phyloP scores from a whole-genome alignment of 1,140 invertebrate genomes.

The Plutomurus gul region DNA sequence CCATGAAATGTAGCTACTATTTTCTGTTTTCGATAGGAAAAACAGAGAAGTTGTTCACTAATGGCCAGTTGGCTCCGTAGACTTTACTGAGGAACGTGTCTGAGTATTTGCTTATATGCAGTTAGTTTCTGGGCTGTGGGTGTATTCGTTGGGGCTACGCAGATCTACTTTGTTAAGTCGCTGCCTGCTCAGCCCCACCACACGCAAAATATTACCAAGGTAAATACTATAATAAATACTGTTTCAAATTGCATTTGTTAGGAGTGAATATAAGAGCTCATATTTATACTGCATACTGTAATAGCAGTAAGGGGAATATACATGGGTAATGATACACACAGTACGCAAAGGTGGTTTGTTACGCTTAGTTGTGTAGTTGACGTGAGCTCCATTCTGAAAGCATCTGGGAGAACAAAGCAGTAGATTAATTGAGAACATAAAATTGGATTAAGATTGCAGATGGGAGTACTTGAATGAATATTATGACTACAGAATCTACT shows the following conservation, averaged over 20 bases:
- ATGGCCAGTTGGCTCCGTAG: too few species aligned
- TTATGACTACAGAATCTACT: slow-evolving; percentile 21
- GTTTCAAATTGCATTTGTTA: slow-evolving; percentile 1
- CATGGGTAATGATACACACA: background rate
- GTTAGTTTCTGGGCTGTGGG: too few species aligned
- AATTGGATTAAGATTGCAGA: slow-evolving; percentile 34
- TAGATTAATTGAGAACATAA: slow-evolving; percentile 35
- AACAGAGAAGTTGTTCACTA: too few species aligned
- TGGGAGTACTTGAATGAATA: slow-evolving; percentile 29
- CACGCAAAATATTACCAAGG: background rate
- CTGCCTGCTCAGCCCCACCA: background rate
- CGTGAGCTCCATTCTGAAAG: background rate
- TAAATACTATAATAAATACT: background rate
- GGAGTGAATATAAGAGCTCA: too few species aligned
- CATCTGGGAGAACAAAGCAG: slow-evolving; percentile 11
- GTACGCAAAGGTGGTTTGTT: background rate
- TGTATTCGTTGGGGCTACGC: too few species aligned
- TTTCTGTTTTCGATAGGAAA: too few species aligned
- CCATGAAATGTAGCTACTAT: too few species aligned
- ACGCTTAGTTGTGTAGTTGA: background rate
- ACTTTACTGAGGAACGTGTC: too few species aligned
- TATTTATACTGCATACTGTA: background rate
- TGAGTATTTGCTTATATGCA: too few species aligned
- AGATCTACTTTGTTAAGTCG: background rate
- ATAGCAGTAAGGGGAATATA: background rate